Conservation (phyloP, 2,113 vertebrate species). For the Rhea americana region DNA sequence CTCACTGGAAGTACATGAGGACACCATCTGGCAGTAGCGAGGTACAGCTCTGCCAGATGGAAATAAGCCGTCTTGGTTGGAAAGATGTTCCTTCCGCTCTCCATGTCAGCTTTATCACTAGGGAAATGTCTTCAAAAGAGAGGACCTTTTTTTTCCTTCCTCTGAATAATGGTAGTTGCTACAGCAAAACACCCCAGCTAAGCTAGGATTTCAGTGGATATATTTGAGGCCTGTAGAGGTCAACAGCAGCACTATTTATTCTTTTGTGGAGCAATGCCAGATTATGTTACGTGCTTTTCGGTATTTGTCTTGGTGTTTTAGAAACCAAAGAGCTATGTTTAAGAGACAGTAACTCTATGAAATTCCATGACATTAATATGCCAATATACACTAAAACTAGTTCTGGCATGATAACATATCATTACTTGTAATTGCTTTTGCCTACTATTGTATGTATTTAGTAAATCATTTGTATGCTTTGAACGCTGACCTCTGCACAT, state of each 20-base stretch:
- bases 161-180: background rate
- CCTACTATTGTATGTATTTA: background rate
- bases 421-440: background rate
- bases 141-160: background rate
- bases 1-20: constrained; percentile 12
- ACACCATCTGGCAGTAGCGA: constrained; percentile 52
- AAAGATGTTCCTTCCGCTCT: background rate
- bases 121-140: constrained; percentile 2
- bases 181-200: background rate
- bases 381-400: background rate
- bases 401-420: background rate
- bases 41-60: constrained; percentile 28
- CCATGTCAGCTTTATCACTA: background rate
- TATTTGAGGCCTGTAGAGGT: background rate
- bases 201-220: background rate
- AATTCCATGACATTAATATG: background rate
- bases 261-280: background rate
- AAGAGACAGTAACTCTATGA: background rate
- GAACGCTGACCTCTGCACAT: background rate
- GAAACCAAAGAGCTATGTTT: background rate
- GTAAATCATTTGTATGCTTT: background rate
- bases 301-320: background rate
- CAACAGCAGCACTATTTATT: background rate
- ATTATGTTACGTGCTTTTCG: background rate
- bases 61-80: fast-evolving